Evolutionary conservation across 2,113 vertebrate genomes (phyloP).

Genomic region (Abramis brama): DNA sequence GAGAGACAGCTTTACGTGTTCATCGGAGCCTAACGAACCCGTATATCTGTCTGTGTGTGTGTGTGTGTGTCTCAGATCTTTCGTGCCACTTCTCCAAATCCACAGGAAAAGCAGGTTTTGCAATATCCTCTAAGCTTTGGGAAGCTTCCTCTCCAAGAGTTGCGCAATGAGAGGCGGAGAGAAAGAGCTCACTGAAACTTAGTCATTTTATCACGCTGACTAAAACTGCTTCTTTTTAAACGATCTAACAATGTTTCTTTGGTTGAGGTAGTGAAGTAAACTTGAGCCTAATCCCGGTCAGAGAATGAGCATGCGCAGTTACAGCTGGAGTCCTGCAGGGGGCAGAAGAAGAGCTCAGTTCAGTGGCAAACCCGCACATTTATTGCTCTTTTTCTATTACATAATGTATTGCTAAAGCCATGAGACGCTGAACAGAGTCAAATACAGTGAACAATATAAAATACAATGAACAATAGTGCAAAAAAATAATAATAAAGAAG

Average conservation of each 20-base stretch:
- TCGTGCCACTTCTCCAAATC: constrained; percentile 20
- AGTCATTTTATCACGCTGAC: background rate
- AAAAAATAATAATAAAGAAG: no score
- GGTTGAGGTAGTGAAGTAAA: background rate
- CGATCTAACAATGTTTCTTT: background rate
- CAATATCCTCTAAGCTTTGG: constrained; percentile 45
- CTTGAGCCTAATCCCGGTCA: background rate
- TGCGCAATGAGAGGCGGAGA: constrained; percentile 1
- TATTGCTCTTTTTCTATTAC: no score
- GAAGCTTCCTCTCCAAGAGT: constrained; percentile 10
- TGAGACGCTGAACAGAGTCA: background rate
- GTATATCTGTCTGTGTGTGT: no score
- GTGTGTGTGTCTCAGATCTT: no score
- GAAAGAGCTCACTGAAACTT: background rate
- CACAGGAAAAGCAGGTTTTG: constrained; percentile 34
- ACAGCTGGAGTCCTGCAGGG: background rate
- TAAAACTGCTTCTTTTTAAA: background rate
- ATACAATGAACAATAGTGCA: background rate
- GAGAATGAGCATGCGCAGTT: background rate
- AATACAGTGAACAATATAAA: background rate
- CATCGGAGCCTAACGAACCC: background rate
- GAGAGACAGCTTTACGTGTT: background rate
- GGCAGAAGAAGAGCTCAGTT: no score
- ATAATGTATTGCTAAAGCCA: background rate
- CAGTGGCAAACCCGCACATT: no score